Evolutionary conservation across 2,113 vertebrate genomes (phyloP).

Genomic region (Stercorarius parasiticus): DNA sequence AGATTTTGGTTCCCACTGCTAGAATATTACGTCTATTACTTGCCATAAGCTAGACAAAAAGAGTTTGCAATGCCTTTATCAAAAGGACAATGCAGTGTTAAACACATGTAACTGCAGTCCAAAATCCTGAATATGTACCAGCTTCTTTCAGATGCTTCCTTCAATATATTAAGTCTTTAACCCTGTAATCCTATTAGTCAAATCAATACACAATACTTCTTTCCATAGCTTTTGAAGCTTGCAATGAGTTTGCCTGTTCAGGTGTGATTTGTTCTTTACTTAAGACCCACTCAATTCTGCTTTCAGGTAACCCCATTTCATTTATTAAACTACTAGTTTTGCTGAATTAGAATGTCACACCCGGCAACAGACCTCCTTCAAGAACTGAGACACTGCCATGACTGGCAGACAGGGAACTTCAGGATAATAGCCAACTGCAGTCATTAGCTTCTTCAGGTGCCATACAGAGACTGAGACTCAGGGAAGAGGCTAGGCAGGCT

Average conservation of each 20-base stretch:
- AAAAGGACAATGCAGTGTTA: background rate
- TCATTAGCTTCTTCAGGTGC: background rate
- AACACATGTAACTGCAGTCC: background rate
- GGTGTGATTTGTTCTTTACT: background rate
- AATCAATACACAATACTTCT: background rate
- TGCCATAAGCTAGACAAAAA: background rate
- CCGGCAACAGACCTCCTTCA: background rate
- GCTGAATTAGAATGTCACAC: background rate
- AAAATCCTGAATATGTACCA: background rate
- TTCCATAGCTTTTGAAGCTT: background rate
- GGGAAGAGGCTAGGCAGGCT: rapidly evolving
- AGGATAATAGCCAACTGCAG: background rate
- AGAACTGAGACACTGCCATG: background rate
- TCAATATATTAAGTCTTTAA: background rate
- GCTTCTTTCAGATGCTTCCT: background rate
- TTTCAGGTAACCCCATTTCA: background rate
- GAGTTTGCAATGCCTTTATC: background rate
- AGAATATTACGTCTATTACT: background rate
- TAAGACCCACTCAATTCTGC: background rate
- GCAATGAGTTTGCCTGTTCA: background rate
- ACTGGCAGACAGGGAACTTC: background rate
- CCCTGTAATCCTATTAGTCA: background rate
- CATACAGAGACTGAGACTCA: background rate
- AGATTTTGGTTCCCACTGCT: background rate
- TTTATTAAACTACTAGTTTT: background rate